Evolutionary conservation across 2,888 invertebrate genomes (phyloP), one percentile per base, ranked within the genome.

Genomic region (Thereva unica): DNA sequence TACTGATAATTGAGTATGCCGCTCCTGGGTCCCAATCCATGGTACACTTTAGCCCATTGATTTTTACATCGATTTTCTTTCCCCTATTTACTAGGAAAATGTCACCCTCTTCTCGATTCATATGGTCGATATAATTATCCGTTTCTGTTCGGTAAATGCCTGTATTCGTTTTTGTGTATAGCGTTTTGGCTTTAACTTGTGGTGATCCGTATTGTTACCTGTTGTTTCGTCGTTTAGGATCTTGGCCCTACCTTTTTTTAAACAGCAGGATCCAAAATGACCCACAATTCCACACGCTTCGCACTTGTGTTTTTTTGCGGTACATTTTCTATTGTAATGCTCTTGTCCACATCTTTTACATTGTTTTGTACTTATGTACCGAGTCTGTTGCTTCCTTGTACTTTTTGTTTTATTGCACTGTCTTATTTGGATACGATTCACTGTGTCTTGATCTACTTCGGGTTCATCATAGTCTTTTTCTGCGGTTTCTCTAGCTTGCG

Each of bases 11-110:
- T 41, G 55, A 10, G 40, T 55, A 41, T 6, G 55, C 38, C 40
- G 55, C 55, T 37, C 55, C 55, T 41, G 55, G 40, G 10, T 55
- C 55, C 55, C 55, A 55, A 41, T 55, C 41, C 38, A 55, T 55
- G n/a, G 12, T 41, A n/a, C 55, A 23, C 23, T 23, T 23, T 23
- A 23, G 23, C 23, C 23, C 9, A 40, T 55, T 55, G 35, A 55
- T 55, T 41, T 38, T 41, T 12, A 55, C 55, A 55, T 55, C 55
- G 38, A 55, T 55, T 41, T 40, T 55, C 38, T 55, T 55, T 8
- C 8, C 7, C 37, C 8, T 53, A 53, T 55, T 40, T 40, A 41
- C 34, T n/a, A 5, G 38, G n/a, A 37, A 5, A 53, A 37, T 34
- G 12, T 53, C 23, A 23, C 23, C 23, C 23, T 23, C 23, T 23